Evolutionary conservation across 2,888 invertebrate species (phyloP), one percentile per base, ranked within the genome.

Genomic region (Horisme vitalbata): DNA sequence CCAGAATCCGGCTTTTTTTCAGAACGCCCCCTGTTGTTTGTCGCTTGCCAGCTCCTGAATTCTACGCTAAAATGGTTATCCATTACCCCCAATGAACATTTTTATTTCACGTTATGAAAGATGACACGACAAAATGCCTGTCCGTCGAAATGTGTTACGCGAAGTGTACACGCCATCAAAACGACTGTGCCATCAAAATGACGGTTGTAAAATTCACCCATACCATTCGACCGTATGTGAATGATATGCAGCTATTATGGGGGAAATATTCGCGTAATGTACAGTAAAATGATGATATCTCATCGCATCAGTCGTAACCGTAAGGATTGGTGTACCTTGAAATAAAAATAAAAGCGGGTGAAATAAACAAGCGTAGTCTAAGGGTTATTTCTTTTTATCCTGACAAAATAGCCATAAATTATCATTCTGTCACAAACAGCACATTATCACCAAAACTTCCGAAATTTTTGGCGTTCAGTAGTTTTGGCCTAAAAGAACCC

Each of bases 51-150:
- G 18, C 30, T 20, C 24, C 28, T 10, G 27, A 33, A 18, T 38
- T 14, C 31, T 38, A 65, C 48, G 56, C 58, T 60, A 51, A 67
- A 71, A 70, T 65, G 66, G 57, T 2, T 20, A 20, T 13, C 8
- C 27, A 28, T 41, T 24, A 32, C 63, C 60, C 58, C 55, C 71
- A 47, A 77, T 79, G 76, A 82, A 79, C 69, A 71, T 68, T 76
- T 79, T 75, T 76, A 75, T 75, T 63, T 52, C 55, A 39, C 41
- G 54, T 60, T 68, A 75, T 76, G 69, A 73, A 71, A 71, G 63
- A 71, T 66, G 58, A 67, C 57, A 63, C 59, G 45, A 49, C 54
- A 59, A 45, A 59, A 30, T 8, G 28, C 27, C 11, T 38, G 39
- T 45, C 36, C 20, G 31, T 41, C 44, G 52, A 45, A 55, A 43